Evolutionary conservation across 1,140 invertebrate species (phyloP).

Genomic region (Anoplolepis gracilipes): DNA sequence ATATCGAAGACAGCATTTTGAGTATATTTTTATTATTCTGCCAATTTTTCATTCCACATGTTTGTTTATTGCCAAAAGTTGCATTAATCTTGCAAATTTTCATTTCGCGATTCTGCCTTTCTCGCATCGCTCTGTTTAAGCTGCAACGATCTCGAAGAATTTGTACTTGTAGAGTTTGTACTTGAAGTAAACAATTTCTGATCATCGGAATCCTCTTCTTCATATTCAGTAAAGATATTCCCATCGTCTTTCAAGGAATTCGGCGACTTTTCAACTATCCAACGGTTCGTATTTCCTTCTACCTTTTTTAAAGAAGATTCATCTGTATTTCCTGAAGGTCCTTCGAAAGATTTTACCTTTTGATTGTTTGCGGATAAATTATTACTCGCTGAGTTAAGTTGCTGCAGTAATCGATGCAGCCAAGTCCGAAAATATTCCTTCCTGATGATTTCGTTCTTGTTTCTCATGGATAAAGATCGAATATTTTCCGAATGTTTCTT

Average conservation of each 20-base stretch:
- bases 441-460: conserved; percentile 19
- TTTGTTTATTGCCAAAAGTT: neutral
- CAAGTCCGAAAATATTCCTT: conserved; percentile 24
- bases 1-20: neutral
- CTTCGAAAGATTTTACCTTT: neutral
- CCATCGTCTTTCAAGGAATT: neutral
- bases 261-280: neutral
- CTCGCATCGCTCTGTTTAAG: neutral
- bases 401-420: conserved; percentile 19
- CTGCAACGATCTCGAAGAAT: conserved; percentile 1
- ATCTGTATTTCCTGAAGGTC: neutral
- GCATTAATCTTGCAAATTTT: neutral
- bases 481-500: conserved; percentile 3
- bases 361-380: neutral
- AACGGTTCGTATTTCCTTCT: neutral
- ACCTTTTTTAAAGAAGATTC: neutral
- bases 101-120: neutral
- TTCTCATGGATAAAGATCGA: conserved; percentile 1
- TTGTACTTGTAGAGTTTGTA: neutral
- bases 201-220: conserved; percentile 25
- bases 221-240: neutral
- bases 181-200: conserved; percentile 9
- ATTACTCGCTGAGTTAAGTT: neutral
- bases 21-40: neutral
- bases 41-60: neutral